These are phyloP conservation scores for Athene noctua DNA, from an alignment of 2,113 vertebrate species.

Conservation along the genomic window DNA sequence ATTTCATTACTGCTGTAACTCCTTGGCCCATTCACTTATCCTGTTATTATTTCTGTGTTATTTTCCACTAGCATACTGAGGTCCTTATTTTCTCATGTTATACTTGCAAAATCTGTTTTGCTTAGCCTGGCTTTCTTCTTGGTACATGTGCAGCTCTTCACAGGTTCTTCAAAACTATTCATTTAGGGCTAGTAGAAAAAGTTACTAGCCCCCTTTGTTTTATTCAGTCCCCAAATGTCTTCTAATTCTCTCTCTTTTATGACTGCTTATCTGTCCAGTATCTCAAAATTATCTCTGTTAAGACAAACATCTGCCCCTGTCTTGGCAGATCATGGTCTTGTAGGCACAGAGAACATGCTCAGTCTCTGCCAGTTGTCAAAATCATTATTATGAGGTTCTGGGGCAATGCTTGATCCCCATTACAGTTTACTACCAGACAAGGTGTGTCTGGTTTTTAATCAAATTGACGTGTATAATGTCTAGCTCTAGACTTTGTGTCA, in stretches of 20 bases:
- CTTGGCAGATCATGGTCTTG: not conserved
- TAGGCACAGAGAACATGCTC: not conserved
- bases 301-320: not conserved
- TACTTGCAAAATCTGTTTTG: not conserved
- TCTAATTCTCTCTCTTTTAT: not conserved
- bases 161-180: not conserved
- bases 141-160: not conserved
- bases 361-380: not conserved
- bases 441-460: slow-evolving; percentile 7
- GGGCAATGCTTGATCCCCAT: not conserved
- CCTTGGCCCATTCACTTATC: not conserved
- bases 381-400: not conserved
- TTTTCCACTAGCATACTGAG: not conserved
- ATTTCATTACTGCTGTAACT: not conserved
- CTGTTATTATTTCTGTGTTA: not conserved
- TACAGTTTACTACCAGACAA: not conserved
- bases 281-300: not conserved
- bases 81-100: not conserved
- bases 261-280: not conserved
- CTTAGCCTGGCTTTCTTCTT: not conserved
- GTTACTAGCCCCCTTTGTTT: not conserved
- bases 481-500: not conserved
- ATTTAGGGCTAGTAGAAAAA: not conserved
- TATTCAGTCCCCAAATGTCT: not conserved
- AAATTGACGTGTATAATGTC: not conserved